A percentile compares a stretch with the other conserved stretches of the same genome.
phyloP scores from a whole-genome alignment of 2,888 invertebrate genomes.

The Eurytoma adleriae region DNA sequence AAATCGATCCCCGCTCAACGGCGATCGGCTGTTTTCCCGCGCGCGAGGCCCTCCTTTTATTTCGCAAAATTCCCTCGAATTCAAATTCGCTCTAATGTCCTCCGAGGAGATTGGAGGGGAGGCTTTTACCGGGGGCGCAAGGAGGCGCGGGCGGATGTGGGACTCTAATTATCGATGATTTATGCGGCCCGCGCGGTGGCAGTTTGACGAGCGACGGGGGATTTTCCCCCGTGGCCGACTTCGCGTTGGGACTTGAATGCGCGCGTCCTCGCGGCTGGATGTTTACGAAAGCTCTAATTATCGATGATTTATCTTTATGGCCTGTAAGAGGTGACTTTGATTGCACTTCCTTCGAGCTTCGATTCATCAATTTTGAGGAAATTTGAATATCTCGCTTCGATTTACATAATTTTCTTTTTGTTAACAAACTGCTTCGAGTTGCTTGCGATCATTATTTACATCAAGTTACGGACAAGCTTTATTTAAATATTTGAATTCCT shows the following conservation, averaged over 20 bases:
- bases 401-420: no score
- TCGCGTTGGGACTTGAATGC: neutral
- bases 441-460: no score
- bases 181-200: constrained; percentile 23
- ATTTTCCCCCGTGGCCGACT: neutral
- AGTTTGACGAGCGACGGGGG: constrained; percentile 27
- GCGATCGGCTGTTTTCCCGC: neutral
- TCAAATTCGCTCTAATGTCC: neutral
- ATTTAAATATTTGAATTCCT: no score
- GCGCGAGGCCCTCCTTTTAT: neutral
- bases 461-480: no score
- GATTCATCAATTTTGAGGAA: no score
- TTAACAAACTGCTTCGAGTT: no score
- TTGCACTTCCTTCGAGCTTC: neutral
- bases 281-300: constrained; percentile 35
- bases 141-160: neutral
- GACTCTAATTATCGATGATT: constrained; percentile 50
- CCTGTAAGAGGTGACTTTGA: neutral
- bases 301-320: constrained; percentile 43
- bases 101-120: neutral
- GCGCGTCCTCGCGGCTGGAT: constrained; percentile 1
- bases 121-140: neutral
- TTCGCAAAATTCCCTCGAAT: no score
- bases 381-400: no score
- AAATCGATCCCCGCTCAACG: constrained; percentile 49